Evolutionary conservation across 2,888 invertebrate genomes (phyloP).

Genomic region (Druceiella hillmani): DNA sequence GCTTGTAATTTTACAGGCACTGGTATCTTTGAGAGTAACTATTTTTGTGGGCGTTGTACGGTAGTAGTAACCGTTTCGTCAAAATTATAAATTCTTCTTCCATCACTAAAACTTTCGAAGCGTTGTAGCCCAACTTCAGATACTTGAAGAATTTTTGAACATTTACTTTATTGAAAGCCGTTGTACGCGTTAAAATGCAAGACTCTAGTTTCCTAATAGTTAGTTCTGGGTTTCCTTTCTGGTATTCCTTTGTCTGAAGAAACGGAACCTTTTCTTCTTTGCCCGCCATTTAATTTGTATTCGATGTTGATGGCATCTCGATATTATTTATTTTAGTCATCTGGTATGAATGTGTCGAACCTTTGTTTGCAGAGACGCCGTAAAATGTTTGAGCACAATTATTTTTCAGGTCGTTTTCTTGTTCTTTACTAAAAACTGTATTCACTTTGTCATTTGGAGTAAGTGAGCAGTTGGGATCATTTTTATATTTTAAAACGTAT

Average conservation of each 20-base stretch:
- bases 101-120: conserved; percentile 22
- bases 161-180: conserved; percentile 21
- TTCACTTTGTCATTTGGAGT: conserved; percentile 8
- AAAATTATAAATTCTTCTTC: conserved; percentile 29
- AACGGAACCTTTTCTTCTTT: conserved; percentile 20
- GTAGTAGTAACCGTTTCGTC: conserved; percentile 32
- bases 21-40: conserved; percentile 27
- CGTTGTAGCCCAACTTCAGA: conserved; percentile 14
- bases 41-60: conserved; percentile 29
- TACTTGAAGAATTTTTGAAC: conserved; percentile 11
- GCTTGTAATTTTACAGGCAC: conserved; percentile 26
- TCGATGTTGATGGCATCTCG: no score
- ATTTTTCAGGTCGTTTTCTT: conserved; percentile 1
- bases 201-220: conserved; percentile 17
- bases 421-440: conserved; percentile 3
- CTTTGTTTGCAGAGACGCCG: no score
- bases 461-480: not conserved
- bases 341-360: no score
- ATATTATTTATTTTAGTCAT: no score
- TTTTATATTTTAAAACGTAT: no score
- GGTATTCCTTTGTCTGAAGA: no score
- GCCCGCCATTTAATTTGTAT: conserved; percentile 19
- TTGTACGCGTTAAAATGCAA: conserved; percentile 21
- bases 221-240: conserved; percentile 18
- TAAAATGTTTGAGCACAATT: conserved; percentile 13